These are phyloP conservation scores for Merops nubicus DNA, from an alignment of 2,113 vertebrate species.

Conservation along the genomic window DNA sequence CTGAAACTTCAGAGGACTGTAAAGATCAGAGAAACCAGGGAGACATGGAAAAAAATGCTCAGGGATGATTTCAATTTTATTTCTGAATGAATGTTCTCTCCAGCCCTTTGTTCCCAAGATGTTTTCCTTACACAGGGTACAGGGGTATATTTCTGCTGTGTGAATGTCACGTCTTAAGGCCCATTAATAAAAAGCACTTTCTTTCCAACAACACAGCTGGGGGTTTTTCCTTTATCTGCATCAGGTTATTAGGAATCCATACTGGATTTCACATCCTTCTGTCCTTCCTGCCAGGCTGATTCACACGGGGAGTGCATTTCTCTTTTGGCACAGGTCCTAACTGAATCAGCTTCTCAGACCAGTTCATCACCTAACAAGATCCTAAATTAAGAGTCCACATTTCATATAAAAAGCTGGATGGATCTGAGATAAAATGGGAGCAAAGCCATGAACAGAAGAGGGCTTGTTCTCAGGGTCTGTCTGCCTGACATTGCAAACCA, in stretches of 20 bases:
- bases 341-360: not conserved
- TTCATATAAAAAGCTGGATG: not conserved
- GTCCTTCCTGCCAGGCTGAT: constrained; percentile 6
- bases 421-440: not conserved
- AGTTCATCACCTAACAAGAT: not conserved
- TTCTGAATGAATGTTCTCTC: not conserved
- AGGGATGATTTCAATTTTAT: not conserved
- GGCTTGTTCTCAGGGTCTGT: not conserved
- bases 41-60: not conserved
- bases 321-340: constrained; percentile 8
- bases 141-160: not conserved
- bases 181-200: not conserved
- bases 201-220: not conserved
- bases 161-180: not conserved
- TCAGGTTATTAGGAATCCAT: not conserved
- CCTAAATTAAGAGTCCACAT: not conserved
- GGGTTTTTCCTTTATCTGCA: not conserved
- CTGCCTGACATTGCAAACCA: not conserved
- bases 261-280: not conserved
- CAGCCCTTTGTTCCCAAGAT: not conserved
- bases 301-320: not conserved
- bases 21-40: not conserved
- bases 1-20: not conserved
- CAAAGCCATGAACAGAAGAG: not conserved
- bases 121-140: not conserved